Percentiles rank a stretch among this genome's conserved stretches.
phyloP scores from a whole-genome alignment of 2,113 vertebrate species.

The Mastomys coucha region DNA sequence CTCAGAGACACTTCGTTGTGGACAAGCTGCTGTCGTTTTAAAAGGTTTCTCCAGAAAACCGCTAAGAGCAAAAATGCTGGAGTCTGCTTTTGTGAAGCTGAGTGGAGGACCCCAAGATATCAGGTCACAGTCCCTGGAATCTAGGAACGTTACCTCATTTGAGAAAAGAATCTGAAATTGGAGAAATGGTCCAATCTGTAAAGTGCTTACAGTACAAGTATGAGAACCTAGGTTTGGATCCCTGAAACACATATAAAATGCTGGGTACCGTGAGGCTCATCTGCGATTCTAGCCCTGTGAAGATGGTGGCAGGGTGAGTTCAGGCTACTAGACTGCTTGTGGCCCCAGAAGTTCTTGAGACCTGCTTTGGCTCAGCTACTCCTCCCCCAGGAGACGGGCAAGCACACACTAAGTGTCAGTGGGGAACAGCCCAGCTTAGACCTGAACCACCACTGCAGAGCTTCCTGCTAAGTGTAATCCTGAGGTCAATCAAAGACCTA shows the following conservation, averaged over 20 bases:
- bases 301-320: background rate
- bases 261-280: too few species aligned
- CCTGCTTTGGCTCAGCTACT: background rate
- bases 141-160: background rate
- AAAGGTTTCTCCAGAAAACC: background rate
- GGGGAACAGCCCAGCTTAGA: background rate
- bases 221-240: background rate
- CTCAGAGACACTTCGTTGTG: background rate
- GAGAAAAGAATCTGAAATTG: background rate
- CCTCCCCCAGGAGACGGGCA: background rate
- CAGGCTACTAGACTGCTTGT: background rate
- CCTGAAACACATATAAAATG: background rate
- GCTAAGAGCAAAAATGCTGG: background rate
- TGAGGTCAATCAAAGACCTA: background rate
- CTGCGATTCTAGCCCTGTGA: background rate
- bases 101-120: background rate
- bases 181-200: background rate
- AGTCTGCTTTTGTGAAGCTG: background rate
- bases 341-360: background rate
- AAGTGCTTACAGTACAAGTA: background rate
- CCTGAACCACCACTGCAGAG: background rate
- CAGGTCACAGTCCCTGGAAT: background rate
- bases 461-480: background rate
- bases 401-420: background rate
- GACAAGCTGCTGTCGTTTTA: background rate